Base-by-base conservation (phyloP, 2,888 invertebrate species). In the Pocota personata region DNA sequence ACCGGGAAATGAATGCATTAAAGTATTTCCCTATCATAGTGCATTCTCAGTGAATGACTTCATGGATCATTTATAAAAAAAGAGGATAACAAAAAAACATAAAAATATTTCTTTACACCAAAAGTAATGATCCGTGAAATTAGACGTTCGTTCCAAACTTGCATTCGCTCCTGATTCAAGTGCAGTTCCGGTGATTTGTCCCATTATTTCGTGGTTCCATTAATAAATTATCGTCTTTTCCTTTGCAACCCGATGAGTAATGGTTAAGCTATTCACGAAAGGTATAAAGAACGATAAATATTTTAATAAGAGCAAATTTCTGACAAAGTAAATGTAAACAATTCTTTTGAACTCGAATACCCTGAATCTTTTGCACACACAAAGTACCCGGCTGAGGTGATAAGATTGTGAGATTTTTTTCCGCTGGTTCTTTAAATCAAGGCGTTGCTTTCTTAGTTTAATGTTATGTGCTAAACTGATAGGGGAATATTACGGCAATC, bases 151-250 rank as follows among this genome's bases (percentile, higher is more conserved):
- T 16, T 40, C 12, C n/a, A 30, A 24, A 27, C 6, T 24, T 55
- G n/a, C 21, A 16, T 43, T 16, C 19, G 14, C 48, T 50, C 8
- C 12, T 40, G 55, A 52, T 35, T 62, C 62, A 78, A 78, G 78
- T 71, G 78, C 71, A 78, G 62, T 64, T 78, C 71, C 71, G 71
- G 62, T 52, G 62, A 62, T 62, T 71, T 62, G 32, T 71, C 32
- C n/a, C 37, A 50, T 24, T 48, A 24, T 60, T 60, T 19, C 1
- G 14, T 24, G 66, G 10, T 40, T 32, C n/a, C n/a, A n/a, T n/a
- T n/a, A n/a, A n/a, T n/a, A n/a, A 10, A 43, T 60, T 37, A 12
- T 27, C 37, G 14, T 32, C 19, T 7, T n/a, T 14, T 5, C 6
- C 50, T 52, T 19, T 32, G 37, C 12, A 37, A 37, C 8, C 4